Percentiles rank a stretch among this genome's conserved stretches.
These are phyloP conservation scores for Seriola aureovittata DNA, from an alignment of 2,113 vertebrate genomes.

Conservation along the genomic window DNA sequence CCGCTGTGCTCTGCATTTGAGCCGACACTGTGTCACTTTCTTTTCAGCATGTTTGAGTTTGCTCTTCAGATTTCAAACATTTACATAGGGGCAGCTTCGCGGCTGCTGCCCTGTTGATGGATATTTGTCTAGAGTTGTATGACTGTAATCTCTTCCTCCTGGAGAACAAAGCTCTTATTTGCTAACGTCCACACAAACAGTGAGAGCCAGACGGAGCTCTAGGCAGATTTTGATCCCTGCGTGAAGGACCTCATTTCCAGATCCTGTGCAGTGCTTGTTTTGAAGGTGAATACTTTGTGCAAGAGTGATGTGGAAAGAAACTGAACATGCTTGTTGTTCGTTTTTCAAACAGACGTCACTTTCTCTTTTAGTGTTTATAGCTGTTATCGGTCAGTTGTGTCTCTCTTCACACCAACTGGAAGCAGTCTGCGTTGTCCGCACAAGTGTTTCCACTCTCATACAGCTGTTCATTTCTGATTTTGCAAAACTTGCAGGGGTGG, in stretches of 20 bases:
- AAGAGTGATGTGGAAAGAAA: constrained; percentile 39
- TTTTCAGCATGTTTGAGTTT: background rate
- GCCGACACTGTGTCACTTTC: background rate
- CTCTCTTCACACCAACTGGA: background rate
- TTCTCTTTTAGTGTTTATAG: constrained; percentile 13
- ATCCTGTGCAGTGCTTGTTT: background rate
- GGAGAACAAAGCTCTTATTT: background rate
- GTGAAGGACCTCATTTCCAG: background rate
- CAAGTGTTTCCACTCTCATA: background rate
- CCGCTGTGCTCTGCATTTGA: background rate
- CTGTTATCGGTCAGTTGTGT: background rate
- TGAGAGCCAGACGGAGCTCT: background rate
- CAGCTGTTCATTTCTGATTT: background rate
- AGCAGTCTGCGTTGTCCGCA: background rate
- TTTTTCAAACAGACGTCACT: constrained; percentile 3
- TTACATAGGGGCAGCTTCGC: background rate
- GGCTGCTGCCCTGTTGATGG: background rate
- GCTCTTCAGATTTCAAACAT: constrained; percentile 18
- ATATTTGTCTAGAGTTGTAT: constrained; percentile 6
- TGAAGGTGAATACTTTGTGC: constrained; percentile 19
- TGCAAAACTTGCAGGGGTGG: background rate
- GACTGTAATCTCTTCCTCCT: constrained; percentile 2
- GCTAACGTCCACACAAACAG: constrained; percentile 9
- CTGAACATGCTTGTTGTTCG: background rate
- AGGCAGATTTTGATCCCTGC: constrained; percentile 4